Evolutionary conservation across 2,113 vertebrate species (phyloP), one percentile per base, ranked within the genome.

Genomic region (Redunca redunca): DNA sequence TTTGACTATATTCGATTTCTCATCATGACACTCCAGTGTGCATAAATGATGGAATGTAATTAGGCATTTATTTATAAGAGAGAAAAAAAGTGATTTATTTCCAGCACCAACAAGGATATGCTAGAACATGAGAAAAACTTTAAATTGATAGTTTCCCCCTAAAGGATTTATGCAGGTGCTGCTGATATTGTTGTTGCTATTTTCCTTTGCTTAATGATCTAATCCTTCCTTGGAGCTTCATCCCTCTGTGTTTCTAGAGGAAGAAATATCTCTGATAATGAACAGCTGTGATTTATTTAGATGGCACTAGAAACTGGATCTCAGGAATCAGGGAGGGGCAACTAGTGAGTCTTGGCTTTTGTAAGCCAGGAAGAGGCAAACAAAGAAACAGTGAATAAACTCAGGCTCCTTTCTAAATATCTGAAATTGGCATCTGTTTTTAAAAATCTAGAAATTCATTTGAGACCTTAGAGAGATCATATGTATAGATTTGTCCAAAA

Each of bases 161-260:
- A 10, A 7, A 53, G 40, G 55, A 80, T 88, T 88, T 53, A 58
- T 48, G 58, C 87, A 88, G 94, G 96, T 92, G 60, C 78, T 57
- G 53, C 83, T 36, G 28, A 77, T 30, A 26, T 16, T 82, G 48
- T n/a, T 88, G 52, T n/a, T 88, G 21, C 46, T 82, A 7, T 86
- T 84, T 97, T 92, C 81, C 80, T 97, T 52, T 52, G 12, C 88
- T 95, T 91, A 86, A 48, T 92, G 71, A 94, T 58, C 67, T 40
- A 94, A 62, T 91, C 67, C 90, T 91, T 92, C 94, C 86, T 95
- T 88, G 81, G 85, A 57, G 80, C 46, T 55, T 67, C 91, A 60
- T 88, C 50, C n/a, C 43, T 90, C 52, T 2, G 2, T 52, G 50
- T 28, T 46, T 36, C 48, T 71, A 53, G 78, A 90, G 26, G 87